Conservation (phyloP, 2,113 vertebrate species). For the Carlito syrichta region DNA sequence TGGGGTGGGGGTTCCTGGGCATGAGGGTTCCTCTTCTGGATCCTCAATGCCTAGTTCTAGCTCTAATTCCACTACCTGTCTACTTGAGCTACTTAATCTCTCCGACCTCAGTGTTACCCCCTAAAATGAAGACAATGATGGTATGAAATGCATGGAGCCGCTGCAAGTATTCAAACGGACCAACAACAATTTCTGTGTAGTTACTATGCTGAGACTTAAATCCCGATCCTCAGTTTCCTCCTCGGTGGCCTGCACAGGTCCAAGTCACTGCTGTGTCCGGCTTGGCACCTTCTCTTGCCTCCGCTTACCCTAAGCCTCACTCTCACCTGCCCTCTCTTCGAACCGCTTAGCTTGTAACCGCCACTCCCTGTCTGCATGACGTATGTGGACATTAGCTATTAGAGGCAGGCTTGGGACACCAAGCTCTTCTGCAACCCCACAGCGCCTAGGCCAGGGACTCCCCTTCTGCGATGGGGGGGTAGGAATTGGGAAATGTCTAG, state of each 20-base stretch:
- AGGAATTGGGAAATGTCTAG: neutral
- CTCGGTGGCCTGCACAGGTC: neutral
- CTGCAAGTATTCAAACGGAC: neutral
- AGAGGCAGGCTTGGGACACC: neutral
- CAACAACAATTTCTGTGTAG: neutral
- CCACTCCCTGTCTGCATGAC: neutral
- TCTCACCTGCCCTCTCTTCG: neutral
- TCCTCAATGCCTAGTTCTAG: neutral
- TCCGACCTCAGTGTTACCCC: neutral
- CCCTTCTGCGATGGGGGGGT: neutral
- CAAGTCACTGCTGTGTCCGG: neutral
- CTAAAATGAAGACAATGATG: neutral
- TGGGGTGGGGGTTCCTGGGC: neutral
- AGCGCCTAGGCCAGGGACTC: neutral
- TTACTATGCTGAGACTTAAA: neutral
- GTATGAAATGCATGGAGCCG: neutral
- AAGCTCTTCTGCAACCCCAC: neutral
- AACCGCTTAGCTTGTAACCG: neutral
- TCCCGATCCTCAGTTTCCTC: neutral
- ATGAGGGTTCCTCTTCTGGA: neutral
- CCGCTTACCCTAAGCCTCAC: neutral
- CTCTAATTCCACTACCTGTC: neutral
- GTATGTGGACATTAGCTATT: neutral
- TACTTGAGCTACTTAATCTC: neutral
- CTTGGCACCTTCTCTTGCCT: neutral